phyloP scores from a whole-genome alignment of 64 coral and sea anemone species.

The Trachythela sp. region DNA sequence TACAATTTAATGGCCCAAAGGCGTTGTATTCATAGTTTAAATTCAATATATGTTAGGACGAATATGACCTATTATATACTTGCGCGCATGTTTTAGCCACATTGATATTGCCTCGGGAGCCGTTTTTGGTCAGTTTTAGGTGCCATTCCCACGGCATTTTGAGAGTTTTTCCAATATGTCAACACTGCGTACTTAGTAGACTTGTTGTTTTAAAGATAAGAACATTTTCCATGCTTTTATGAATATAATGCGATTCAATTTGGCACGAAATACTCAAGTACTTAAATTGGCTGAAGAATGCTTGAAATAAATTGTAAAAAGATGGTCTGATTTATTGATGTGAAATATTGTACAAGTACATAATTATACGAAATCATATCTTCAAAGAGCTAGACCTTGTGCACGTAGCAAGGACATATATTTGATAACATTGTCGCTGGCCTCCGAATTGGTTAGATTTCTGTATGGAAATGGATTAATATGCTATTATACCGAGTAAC shows the following conservation, averaged over 20 bases:
- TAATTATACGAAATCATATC: neutral
- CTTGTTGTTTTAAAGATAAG: conserved; percentile 4
- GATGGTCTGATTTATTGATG: neutral
- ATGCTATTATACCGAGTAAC: neutral
- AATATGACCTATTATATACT: neutral
- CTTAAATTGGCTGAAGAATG: neutral
- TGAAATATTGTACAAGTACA: neutral
- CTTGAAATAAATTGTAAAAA: neutral
- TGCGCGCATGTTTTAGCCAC: neutral
- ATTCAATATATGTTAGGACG: no score
- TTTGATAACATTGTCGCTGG: neutral
- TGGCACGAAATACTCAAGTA: neutral
- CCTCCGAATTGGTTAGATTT: neutral
- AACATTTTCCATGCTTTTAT: neutral
- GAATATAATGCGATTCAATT: no score
- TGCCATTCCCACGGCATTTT: neutral
- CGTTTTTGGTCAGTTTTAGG: neutral
- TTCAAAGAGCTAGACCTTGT: neutral
- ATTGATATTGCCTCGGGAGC: neutral
- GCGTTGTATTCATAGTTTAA: no score
- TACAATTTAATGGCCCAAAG: no score
- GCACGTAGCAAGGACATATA: neutral
- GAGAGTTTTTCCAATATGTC: neutral
- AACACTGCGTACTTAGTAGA: neutral
- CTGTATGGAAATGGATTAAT: neutral